phyloP scores from a whole-genome alignment of 2,797 vertebrate species.

The Macropus fuliginosus region DNA sequence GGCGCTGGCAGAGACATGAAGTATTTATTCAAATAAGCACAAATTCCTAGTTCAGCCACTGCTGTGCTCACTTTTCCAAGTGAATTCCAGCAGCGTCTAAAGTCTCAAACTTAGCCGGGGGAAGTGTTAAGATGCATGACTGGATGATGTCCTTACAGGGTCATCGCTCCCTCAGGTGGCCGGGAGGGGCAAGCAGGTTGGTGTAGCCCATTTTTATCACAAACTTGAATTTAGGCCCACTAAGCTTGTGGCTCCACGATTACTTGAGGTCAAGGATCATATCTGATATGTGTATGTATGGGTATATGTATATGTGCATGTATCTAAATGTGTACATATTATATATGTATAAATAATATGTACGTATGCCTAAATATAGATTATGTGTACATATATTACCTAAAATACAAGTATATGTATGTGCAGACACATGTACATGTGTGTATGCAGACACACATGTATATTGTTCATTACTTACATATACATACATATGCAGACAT shows the following conservation, averaged over 20 bases:
- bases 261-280: background rate
- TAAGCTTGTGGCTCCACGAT: slow-evolving; percentile 30
- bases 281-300: too few relatives aligned
- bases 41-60: slow-evolving; percentile 84
- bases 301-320: too few relatives aligned
- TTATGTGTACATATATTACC: too few relatives aligned
- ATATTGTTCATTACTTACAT: too few relatives aligned
- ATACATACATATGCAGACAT: too few relatives aligned
- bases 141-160: slow-evolving; percentile 74
- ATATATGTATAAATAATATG: too few relatives aligned
- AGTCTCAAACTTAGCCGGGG: slow-evolving; percentile 73
- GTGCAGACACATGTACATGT: too few relatives aligned
- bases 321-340: too few relatives aligned
- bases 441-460: too few relatives aligned
- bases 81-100: slow-evolving; percentile 85
- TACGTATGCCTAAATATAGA: too few relatives aligned
- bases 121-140: slow-evolving; percentile 77
- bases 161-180: slow-evolving; percentile 66
- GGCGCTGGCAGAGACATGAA: slow-evolving; percentile 83
- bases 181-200: slow-evolving; percentile 67
- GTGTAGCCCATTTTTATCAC: slow-evolving; percentile 59
- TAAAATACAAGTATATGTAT: too few relatives aligned
- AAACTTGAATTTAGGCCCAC: slow-evolving; percentile 61
- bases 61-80: slow-evolving; percentile 84
- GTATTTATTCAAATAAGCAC: slow-evolving; percentile 86